Base-by-base conservation (phyloP, 2,888 invertebrate genomes). In the Conchocele bisecta region DNA sequence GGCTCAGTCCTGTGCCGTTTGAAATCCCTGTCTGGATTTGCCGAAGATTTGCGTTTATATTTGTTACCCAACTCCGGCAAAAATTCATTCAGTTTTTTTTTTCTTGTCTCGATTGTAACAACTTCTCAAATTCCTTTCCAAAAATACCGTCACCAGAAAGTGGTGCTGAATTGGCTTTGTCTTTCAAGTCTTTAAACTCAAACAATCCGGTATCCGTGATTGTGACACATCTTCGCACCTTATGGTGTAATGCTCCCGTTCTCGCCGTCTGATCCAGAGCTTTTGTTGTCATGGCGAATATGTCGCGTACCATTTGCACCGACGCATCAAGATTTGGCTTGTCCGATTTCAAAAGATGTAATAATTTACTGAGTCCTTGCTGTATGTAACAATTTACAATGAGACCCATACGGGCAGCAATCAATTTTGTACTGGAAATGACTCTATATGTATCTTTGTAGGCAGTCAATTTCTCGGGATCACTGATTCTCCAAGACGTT, bases 241-340 rank as follows among this genome's bases (percentile, higher is more conserved):
- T 33, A 56, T 63, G 56, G 28, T 69, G 63, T 57, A 69, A 64
- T 28, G 70, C 50, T 2, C 64, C 70, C 22, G 46, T n/a, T 20
- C 70, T 17, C 17, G 51, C 63, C 3, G 31, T 17, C 31, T 64
- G 70, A 44, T 70, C 64, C 24, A 70, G 26, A 1, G 39, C 24
- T 37, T 64, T 70, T 15, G 70, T 64, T 13, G 51, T 42, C 58
- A 70, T 64, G 20, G 70, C 70, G 59, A 70, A 70, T 22, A 54
- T 70, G 53, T 70, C 70, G 20, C 70, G 20, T 15, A 69, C 57
- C 20, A 17, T 42, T 29, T 68, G 60, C 17, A 68, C 22, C 7
- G 54, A 31, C 7, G 41, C 37, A 37, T 68, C 60, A 33, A 68
- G 24, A 24, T 60, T 67, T 4, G 20, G 1, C 13, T 51, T 31